Base-by-base conservation (phyloP, 2,113 vertebrate species). In the Orycteropus afer region DNA sequence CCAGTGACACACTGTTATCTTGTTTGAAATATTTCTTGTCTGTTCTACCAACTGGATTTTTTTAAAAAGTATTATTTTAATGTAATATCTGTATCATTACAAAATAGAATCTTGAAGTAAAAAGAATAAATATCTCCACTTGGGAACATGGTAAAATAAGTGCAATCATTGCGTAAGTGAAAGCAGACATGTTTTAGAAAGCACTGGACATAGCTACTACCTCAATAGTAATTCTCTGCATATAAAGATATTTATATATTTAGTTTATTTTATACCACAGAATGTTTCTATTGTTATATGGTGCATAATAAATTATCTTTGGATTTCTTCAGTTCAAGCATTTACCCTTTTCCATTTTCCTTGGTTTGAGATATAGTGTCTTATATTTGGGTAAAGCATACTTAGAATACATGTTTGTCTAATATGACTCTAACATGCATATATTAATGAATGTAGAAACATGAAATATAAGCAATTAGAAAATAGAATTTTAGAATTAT, bases 21-120 rank as follows among this genome's bases (percentile, higher is more conserved):
- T 85, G 10, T 95, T 97, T 97, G 45, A 96, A 59, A 76, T 82
- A 80, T 96, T 34, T 85, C 15, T 95, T 86, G 86, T 79, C 49
- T 89, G 81, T 27, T 47, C 5, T 85, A 93, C 20, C 57, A 96
- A 51, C 63, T 95, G 7, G n/a, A n/a, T n/a, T n/a, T n/a, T n/a
- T n/a, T n/a, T n/a, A n/a, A n/a, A n/a, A n/a, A n/a, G n/a, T n/a
- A 11, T 71, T 69, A 95, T 76, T 87, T 93, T 40, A 96, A 91
- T 94, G 96, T 96, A 77, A 94, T 25, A 29, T 96, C 45, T 71
- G 90, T 82, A 15, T 76, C 3, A 37, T 96, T 82, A 61, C 71
- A 61, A 86, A 83, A 69, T n/a, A 67, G 74, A 92, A 86, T 88
- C 8, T 89, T 51, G 25, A 97, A 94, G 71, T 37, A 51, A 57